A percentile compares a stretch with the other conserved stretches of the same genome.
phyloP scores from a whole-genome alignment of 2,113 vertebrate species.

The Onychostoma macrolepis region DNA sequence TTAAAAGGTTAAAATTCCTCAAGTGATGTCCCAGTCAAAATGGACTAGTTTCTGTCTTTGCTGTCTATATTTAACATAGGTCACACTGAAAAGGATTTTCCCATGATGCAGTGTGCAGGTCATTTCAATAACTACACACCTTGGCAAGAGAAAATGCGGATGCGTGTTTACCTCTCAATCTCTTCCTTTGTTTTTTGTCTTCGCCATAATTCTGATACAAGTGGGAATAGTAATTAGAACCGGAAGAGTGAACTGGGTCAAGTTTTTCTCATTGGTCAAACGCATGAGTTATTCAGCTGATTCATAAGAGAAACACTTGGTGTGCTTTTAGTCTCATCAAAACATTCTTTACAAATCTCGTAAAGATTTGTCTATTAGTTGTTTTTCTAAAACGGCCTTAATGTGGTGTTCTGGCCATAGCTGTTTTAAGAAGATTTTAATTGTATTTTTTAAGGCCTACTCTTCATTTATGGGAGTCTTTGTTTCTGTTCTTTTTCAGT shows the following conservation, averaged over 20 bases:
- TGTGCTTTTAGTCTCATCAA: background rate
- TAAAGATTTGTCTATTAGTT: too few relatives aligned
- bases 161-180: constrained; percentile 2
- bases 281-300: constrained; percentile 66
- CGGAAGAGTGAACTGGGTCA: constrained; percentile 65
- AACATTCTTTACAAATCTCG: background rate
- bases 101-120: constrained; percentile 26
- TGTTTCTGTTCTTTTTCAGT: background rate
- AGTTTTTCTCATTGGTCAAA: constrained; percentile 52
- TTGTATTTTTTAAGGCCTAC: background rate
- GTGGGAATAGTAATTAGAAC: constrained; percentile 49
- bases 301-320: background rate
- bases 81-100: constrained; percentile 44
- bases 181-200: background rate
- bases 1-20: background rate
- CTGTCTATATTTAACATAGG: constrained; percentile 51
- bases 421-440: background rate
- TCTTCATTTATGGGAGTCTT: background rate
- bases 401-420: background rate
- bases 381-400: background rate
- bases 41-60: constrained; percentile 26
- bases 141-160: background rate
- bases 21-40: background rate
- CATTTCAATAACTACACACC: constrained; percentile 33
- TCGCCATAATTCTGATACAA: constrained; percentile 10